These are phyloP conservation scores for Aplidium turbinatum DNA, from an alignment of 23 tunicate genomes.

Conservation along the genomic window DNA sequence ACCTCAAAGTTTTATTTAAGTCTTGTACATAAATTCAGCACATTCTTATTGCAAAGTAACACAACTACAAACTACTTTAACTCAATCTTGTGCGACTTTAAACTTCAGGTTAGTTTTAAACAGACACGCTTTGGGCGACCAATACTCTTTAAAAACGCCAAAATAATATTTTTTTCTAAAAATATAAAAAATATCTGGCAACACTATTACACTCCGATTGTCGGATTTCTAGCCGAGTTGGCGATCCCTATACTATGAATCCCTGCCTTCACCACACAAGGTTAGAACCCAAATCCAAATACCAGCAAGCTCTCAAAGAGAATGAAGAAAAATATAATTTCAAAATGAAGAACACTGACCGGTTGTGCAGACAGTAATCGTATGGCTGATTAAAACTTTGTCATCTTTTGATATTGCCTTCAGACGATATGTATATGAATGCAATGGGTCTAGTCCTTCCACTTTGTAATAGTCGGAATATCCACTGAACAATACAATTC, in stretches of 20 bases:
- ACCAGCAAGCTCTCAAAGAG: neutral
- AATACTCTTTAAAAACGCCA: neutral
- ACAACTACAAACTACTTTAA: too few relatives aligned
- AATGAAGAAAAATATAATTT: neutral
- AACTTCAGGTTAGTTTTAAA: too few relatives aligned
- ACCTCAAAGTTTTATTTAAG: too few relatives aligned
- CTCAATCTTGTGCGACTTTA: too few relatives aligned
- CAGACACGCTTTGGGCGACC: too few relatives aligned
- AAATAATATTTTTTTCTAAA: neutral
- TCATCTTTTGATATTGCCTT: slow-evolving; percentile 51
- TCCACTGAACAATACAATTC: slow-evolving; percentile 37
- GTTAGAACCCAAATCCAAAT: too few relatives aligned
- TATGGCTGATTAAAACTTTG: slow-evolving; percentile 52
- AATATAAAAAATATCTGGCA: neutral
- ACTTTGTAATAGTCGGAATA: slow-evolving; percentile 58
- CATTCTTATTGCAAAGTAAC: too few relatives aligned
- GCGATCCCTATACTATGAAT: too few relatives aligned
- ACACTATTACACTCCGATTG: too few relatives aligned
- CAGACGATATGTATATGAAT: slow-evolving; percentile 71
- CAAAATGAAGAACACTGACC: slow-evolving; percentile 10
- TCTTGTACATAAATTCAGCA: too few relatives aligned
- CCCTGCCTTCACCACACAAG: neutral
- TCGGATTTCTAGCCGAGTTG: too few relatives aligned
- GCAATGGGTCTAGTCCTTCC: slow-evolving; percentile 79
- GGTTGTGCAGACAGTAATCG: slow-evolving; percentile 30